Percentiles rank a stretch among this genome's conserved stretches.
These are phyloP conservation scores for Rhea pennata DNA, from an alignment of 2,113 vertebrate genomes.

Conservation along the genomic window DNA sequence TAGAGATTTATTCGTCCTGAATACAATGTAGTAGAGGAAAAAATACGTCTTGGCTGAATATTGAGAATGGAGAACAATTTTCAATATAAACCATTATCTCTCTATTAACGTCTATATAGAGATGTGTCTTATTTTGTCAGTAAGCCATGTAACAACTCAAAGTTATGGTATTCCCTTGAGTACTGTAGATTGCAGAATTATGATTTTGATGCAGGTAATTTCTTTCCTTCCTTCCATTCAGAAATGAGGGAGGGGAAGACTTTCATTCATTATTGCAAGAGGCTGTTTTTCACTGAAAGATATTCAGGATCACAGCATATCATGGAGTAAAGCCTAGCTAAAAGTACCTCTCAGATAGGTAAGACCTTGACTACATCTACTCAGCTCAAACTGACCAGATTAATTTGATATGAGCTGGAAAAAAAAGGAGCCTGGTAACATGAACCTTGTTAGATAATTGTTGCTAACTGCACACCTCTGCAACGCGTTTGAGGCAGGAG, in stretches of 20 bases:
- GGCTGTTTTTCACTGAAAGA: neutral
- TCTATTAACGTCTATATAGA: neutral
- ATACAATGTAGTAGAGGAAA: neutral
- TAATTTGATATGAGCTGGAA: neutral
- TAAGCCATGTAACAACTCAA: neutral
- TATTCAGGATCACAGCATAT: neutral
- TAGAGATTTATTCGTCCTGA: neutral
- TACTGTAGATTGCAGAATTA: neutral
- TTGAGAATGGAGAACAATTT: neutral
- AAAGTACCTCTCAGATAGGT: neutral
- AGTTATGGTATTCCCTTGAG: neutral
- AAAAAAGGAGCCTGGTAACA: neutral
- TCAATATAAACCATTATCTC: neutral
- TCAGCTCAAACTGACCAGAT: neutral
- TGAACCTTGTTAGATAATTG: neutral
- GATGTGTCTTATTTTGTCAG: neutral
- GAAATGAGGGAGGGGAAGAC: neutral
- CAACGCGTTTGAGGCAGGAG: neutral
- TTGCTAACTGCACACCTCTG: neutral
- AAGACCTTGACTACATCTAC: neutral
- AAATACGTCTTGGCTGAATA: neutral
- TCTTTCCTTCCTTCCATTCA: neutral
- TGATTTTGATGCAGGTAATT: neutral
- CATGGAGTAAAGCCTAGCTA: accelerated
- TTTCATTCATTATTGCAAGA: neutral